These are phyloP conservation scores for Suricata suricatta DNA, from an alignment of 2,113 vertebrate species.

Conservation along the genomic window DNA sequence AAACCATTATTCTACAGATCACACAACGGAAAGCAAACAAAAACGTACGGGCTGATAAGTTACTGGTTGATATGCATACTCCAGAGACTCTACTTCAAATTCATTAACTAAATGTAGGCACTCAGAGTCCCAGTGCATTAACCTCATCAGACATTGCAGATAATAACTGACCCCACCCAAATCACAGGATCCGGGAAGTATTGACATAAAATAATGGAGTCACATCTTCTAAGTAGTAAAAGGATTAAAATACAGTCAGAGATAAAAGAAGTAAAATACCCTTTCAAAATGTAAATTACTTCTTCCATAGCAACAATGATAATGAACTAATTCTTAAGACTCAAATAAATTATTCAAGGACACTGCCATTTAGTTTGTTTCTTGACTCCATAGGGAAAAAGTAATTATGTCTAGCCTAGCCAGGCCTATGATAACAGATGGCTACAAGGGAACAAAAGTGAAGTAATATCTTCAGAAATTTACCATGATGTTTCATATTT, in stretches of 20 bases:
- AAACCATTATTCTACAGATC: conserved; percentile 10
- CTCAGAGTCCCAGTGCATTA: conserved; percentile 16
- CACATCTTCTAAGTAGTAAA: conserved; percentile 54
- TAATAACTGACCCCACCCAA: conserved; percentile 65
- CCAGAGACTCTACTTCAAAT: not conserved
- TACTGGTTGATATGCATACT: not conserved
- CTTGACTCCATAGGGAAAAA: conserved; percentile 66
- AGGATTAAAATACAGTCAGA: conserved; percentile 73
- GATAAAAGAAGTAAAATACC: conserved; percentile 73
- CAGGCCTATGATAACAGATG: conserved; percentile 71
- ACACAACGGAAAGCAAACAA: conserved; percentile 21
- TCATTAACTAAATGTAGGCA: conserved; percentile 45
- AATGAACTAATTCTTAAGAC: conserved; percentile 75
- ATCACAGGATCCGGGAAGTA: conserved; percentile 7
- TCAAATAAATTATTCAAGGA: conserved; percentile 79
- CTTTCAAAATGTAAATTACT: conserved; percentile 80
- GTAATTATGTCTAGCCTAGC: conserved; percentile 70
- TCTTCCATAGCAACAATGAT: conserved; percentile 74
- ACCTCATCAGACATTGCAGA: conserved; percentile 56
- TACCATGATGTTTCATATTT: conserved; percentile 47
- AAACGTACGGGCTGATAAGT: not conserved
- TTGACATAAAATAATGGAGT: conserved; percentile 71
- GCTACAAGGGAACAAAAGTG: conserved; percentile 32
- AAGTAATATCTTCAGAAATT: conserved; percentile 55
- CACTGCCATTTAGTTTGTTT: conserved; percentile 73